phyloP scores from a whole-genome alignment of 1,140 invertebrate genomes.

The Bradysia coprophila region DNA sequence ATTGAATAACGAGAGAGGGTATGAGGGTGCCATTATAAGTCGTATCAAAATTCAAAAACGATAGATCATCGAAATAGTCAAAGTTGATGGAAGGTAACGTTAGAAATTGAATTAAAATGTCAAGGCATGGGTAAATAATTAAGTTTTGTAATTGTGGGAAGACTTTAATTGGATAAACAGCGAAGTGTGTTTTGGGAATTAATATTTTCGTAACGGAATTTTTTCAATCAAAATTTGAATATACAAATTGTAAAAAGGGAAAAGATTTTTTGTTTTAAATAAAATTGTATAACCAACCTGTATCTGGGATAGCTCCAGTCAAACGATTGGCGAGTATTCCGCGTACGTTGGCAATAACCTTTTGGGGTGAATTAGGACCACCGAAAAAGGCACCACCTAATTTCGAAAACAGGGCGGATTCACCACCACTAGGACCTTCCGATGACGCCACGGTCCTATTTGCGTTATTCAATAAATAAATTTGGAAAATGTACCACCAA shows the following conservation, averaged over 20 bases:
- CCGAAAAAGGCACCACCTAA: conserved; percentile 25
- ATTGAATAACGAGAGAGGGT: no score
- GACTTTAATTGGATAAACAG: no score
- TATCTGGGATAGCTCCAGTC: conserved; percentile 32
- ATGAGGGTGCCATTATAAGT: no score
- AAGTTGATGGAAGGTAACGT: no score
- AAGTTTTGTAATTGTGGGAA: no score
- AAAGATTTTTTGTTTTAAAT: neutral
- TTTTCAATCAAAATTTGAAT: neutral
- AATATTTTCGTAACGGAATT: neutral
- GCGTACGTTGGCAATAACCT: conserved; percentile 33
- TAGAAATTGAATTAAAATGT: no score
- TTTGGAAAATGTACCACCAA: neutral
- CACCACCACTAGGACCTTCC: conserved; percentile 15
- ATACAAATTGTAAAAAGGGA: neutral
- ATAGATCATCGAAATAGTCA: no score
- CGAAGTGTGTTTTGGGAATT: no score
- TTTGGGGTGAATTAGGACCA: conserved; percentile 29
- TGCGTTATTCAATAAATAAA: neutral
- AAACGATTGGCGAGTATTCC: conserved; percentile 31
- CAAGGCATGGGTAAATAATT: no score
- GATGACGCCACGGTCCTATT: conserved; percentile 20
- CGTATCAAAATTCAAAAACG: no score
- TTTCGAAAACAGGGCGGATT: conserved; percentile 24
- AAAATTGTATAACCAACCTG: conserved; percentile 25